phyloP scores from a whole-genome alignment of 2,888 invertebrate species.

The Acanthosepion lycidas region DNA sequence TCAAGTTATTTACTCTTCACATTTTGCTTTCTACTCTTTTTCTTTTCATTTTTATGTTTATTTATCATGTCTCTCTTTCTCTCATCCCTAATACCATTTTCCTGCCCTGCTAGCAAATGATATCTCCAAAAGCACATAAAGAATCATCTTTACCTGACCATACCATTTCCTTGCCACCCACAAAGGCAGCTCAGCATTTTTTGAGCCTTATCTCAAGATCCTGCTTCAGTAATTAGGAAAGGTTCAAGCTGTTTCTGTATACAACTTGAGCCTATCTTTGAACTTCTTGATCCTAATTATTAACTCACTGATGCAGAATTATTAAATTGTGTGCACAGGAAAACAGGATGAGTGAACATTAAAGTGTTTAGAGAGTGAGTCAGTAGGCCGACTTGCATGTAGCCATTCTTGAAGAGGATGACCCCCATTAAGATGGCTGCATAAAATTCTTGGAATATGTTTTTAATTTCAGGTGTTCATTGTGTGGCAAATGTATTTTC shows the following conservation, averaged over 20 bases:
- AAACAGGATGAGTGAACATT: background rate
- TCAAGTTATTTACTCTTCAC: background rate
- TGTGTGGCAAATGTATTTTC: background rate
- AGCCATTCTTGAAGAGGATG: background rate
- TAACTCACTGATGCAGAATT: background rate
- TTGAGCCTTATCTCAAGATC: background rate
- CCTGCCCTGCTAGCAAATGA: background rate
- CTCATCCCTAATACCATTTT: background rate
- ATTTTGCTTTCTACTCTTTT: background rate
- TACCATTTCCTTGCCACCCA: background rate
- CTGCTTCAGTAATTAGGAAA: background rate
- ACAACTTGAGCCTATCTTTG: background rate
- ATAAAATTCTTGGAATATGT: background rate
- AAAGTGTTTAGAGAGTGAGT: background rate
- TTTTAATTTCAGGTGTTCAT: background rate
- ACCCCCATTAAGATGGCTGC: background rate
- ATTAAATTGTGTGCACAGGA: background rate
- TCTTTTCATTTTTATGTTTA: no score
- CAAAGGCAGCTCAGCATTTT: background rate
- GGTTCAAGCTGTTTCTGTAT: background rate
- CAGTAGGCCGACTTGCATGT: background rate
- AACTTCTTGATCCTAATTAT: background rate
- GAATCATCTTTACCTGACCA: background rate
- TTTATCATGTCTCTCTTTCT: background rate
- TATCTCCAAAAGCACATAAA: background rate